Conservation (phyloP, 2,113 vertebrate species). For the Lophura nycthemera region DNA sequence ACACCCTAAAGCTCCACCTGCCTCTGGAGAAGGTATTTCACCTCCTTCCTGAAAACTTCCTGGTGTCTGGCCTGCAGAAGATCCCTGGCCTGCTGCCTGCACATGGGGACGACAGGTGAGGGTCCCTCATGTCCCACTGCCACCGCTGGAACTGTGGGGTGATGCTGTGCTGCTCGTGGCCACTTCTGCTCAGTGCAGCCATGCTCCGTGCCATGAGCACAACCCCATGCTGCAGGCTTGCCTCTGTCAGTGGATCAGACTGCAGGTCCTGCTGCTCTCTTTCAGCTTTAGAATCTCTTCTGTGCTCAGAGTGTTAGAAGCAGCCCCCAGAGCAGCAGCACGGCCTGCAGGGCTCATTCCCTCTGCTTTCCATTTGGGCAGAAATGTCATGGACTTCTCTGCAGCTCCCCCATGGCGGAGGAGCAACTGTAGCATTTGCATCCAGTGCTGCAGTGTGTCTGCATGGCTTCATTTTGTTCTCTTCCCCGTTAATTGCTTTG, state of each 20-base stretch:
- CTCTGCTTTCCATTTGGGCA: background rate
- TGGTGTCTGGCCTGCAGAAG: conserved; percentile 82
- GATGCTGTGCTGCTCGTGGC: too few relatives aligned
- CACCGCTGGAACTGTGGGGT: too few relatives aligned
- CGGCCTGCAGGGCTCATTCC: background rate
- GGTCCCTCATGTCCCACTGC: background rate
- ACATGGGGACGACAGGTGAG: conserved; percentile 68
- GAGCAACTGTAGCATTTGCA: fast-evolving
- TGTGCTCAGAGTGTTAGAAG: background rate
- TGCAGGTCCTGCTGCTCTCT: background rate
- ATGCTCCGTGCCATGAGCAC: background rate
- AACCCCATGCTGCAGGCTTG: background rate
- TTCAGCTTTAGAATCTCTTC: background rate
- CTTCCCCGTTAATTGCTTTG: background rate
- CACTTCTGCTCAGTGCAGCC: background rate
- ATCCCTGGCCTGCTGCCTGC: conserved; percentile 83
- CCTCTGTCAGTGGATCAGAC: background rate
- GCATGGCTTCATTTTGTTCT: background rate
- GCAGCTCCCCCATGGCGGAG: background rate
- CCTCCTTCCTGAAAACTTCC: conserved; percentile 88
- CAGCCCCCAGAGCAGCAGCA: background rate
- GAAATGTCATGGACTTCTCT: background rate
- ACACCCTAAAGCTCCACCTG: conserved; percentile 79
- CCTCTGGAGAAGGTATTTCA: conserved; percentile 76
- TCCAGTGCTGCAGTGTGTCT: background rate